These are phyloP conservation scores for Anguilla megastoma DNA, from an alignment of 2,797 vertebrate genomes.

Conservation along the genomic window DNA sequence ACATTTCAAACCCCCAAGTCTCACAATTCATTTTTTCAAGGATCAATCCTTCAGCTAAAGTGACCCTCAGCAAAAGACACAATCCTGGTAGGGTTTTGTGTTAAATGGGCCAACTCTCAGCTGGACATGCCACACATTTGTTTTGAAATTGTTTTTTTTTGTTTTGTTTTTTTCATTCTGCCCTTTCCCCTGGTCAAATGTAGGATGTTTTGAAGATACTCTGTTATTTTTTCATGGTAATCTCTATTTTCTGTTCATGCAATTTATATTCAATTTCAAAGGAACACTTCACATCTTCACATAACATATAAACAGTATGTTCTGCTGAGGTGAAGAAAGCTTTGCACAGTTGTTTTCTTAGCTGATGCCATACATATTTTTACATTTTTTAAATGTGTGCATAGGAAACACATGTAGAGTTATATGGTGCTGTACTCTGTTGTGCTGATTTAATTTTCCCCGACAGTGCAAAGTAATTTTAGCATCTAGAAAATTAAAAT, in stretches of 20 bases:
- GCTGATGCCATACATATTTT: no score
- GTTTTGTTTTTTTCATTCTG: slow-evolving; percentile 49
- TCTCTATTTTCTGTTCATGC: no score
- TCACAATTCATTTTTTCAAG: slow-evolving; percentile 31
- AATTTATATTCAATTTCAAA: neutral
- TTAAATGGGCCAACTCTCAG: slow-evolving; percentile 41
- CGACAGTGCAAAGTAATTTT: no score
- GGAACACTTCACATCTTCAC: neutral
- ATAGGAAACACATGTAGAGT: no score
- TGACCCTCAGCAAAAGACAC: slow-evolving; percentile 39
- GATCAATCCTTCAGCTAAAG: slow-evolving; percentile 41
- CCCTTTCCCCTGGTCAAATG: slow-evolving; percentile 3
- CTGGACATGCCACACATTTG: slow-evolving; percentile 45
- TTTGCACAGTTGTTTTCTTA: no score
- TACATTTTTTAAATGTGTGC: no score
- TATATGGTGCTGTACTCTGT: no score
- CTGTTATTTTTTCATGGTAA: neutral
- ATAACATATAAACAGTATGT: no score
- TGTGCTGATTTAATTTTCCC: no score
- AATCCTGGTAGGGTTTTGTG: slow-evolving; percentile 47
- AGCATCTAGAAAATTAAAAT: no score
- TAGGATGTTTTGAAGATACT: neutral
- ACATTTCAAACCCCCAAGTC: neutral
- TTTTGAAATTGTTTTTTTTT: slow-evolving; percentile 44
- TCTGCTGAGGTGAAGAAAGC: no score